Evolutionary conservation across 2,113 vertebrate species (phyloP).

Genomic region (Microcebus tavaratra): DNA sequence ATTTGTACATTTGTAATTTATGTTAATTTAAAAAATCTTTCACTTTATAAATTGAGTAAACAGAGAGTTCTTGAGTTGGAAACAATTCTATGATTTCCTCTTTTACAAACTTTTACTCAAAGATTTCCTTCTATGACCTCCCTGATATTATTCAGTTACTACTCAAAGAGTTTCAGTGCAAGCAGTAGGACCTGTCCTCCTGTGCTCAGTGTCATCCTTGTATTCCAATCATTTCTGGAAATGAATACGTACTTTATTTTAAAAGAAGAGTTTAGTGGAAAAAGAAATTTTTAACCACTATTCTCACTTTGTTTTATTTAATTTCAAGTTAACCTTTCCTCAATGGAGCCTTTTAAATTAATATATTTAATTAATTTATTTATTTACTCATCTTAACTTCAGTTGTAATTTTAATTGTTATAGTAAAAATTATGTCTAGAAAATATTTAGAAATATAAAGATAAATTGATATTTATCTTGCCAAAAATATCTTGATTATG

Average conservation of each 20-base stretch:
- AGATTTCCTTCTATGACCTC: background rate
- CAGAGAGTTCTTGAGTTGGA: background rate
- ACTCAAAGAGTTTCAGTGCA: background rate
- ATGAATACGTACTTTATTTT: background rate
- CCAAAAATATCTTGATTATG: too few relatives aligned
- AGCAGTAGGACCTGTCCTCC: accelerated
- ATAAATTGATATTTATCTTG: too few relatives aligned
- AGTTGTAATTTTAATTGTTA: too few relatives aligned
- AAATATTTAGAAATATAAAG: too few relatives aligned
- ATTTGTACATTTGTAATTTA: background rate
- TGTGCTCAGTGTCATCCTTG: background rate
- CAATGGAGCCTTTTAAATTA: too few relatives aligned
- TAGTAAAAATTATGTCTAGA: too few relatives aligned
- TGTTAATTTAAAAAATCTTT: background rate
- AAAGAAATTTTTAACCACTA: background rate
- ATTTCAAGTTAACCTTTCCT: too few relatives aligned
- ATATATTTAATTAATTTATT: too few relatives aligned
- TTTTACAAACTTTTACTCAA: background rate
- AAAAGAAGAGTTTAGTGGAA: background rate
- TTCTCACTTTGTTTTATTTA: too few relatives aligned
- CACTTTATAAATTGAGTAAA: background rate
- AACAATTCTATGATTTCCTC: background rate
- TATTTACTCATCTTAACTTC: too few relatives aligned
- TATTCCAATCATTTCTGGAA: background rate
- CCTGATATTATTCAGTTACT: background rate